Evolutionary conservation across 2,113 vertebrate genomes (phyloP).

Genomic region (Misgurnus mizolepis): DNA sequence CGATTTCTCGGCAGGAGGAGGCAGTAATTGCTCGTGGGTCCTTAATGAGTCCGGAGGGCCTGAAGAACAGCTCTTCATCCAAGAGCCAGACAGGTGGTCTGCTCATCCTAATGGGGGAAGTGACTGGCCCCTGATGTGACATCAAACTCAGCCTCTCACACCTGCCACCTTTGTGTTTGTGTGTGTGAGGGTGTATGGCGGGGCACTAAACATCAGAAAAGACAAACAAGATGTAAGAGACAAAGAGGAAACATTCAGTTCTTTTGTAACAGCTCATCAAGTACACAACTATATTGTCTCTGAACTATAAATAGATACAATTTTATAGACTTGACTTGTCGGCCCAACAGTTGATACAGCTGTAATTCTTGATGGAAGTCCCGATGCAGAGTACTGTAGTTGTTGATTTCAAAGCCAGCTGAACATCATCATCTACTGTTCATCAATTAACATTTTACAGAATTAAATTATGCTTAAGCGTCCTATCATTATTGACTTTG

Average conservation of each 20-base stretch:
- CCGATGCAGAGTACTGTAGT: not conserved
- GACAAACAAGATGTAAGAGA: not conserved
- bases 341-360: not conserved
- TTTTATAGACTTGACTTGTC: not conserved
- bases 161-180: conserved; percentile 27
- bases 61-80: conserved; percentile 45
- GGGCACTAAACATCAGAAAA: not conserved
- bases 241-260: conserved; percentile 12
- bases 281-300: not conserved
- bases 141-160: conserved; percentile 30
- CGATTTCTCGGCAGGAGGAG: conserved; percentile 37
- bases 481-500: conserved; percentile 17
- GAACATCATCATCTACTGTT: conserved; percentile 2
- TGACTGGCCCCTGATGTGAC: conserved; percentile 25
- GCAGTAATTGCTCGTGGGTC: conserved; percentile 36
- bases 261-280: conserved; percentile 26
- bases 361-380: not conserved
- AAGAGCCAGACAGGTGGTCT: conserved; percentile 44
- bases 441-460: conserved; percentile 13
- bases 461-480: not conserved
- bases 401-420: not conserved
- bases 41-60: conserved; percentile 46
- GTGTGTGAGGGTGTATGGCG: not conserved
- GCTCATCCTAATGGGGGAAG: conserved; percentile 42
- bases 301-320: conserved; percentile 1